Conservation (phyloP, 2,113 vertebrate species). For the Rhabdornis inornatus region DNA sequence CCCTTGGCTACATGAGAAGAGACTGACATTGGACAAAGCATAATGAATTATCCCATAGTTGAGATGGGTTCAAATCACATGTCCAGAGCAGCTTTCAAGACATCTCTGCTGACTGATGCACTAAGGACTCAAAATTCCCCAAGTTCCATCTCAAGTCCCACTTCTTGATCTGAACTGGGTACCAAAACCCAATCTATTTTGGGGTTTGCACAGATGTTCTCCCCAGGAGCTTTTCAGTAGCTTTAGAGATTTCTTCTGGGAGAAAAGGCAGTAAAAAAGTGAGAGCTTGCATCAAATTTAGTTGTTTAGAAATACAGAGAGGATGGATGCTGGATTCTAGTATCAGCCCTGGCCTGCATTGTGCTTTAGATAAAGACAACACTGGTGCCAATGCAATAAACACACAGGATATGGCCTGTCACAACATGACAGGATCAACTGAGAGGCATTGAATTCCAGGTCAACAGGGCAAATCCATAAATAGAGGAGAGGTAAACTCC, state of each 20-base stretch:
- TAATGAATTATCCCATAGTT: not conserved
- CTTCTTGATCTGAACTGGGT: not conserved
- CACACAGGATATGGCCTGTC: not conserved
- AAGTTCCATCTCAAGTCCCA: not conserved
- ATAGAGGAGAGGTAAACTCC: constrained; percentile 55
- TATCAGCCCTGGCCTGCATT: not conserved
- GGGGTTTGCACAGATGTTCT: not conserved
- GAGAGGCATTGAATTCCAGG: constrained; percentile 41
- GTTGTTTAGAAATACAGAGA: not conserved
- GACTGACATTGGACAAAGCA: not conserved
- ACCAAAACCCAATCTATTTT: not conserved
- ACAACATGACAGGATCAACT: constrained; percentile 8
- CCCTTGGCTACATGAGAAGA: not conserved
- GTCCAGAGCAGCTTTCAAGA: not conserved
- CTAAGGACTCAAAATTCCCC: not conserved
- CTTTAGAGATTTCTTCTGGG: not conserved
- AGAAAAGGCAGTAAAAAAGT: not conserved
- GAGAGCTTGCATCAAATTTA: not conserved
- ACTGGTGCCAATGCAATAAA: constrained; percentile 27
- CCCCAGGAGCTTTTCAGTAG: not conserved
- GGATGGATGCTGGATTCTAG: not conserved
- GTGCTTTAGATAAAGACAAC: not conserved
- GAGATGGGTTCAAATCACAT: not conserved
- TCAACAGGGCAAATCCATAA: constrained; percentile 60
- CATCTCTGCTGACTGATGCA: not conserved